A percentile compares a stretch with the other conserved stretches of the same genome.
These are phyloP conservation scores for Corythaeola cristata DNA, from an alignment of 2,113 vertebrate genomes.

Conservation along the genomic window DNA sequence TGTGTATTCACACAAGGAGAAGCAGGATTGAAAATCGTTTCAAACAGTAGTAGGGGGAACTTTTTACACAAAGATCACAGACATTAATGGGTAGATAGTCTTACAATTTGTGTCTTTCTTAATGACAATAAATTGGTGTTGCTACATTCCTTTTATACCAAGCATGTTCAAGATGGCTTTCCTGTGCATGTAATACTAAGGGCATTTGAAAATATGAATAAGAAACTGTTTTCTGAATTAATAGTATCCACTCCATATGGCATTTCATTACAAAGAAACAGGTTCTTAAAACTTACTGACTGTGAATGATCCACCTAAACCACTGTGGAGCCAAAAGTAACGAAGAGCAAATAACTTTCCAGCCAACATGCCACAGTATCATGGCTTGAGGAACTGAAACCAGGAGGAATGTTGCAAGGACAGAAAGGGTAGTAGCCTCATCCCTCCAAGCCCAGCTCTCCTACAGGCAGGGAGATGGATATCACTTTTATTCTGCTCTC, in stretches of 20 bases:
- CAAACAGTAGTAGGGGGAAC: no score
- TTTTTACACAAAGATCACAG: not conserved
- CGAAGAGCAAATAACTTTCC: conserved; percentile 16
- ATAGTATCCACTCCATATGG: not conserved
- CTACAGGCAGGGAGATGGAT: not conserved
- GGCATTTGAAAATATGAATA: not conserved
- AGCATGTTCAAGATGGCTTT: not conserved
- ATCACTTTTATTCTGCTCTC: not conserved
- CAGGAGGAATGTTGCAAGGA: not conserved
- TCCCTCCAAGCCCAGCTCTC: not conserved
- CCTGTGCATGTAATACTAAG: not conserved
- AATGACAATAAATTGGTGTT: not conserved
- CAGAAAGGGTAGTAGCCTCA: conserved; percentile 6
- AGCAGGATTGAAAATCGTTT: not conserved
- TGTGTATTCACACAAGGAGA: not conserved
- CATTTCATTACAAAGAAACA: not conserved
- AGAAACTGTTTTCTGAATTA: conserved; percentile 42
- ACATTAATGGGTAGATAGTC: not conserved
- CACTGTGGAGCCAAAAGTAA: conserved; percentile 22
- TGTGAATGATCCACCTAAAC: conserved; percentile 57
- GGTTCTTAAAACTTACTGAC: not conserved
- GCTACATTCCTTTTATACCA: not conserved
- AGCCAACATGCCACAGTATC: not conserved
- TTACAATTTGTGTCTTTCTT: not conserved
- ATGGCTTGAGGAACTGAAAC: conserved; percentile 33